Conservation (phyloP, 2,797 vertebrate genomes). For the Lophius americanus region DNA sequence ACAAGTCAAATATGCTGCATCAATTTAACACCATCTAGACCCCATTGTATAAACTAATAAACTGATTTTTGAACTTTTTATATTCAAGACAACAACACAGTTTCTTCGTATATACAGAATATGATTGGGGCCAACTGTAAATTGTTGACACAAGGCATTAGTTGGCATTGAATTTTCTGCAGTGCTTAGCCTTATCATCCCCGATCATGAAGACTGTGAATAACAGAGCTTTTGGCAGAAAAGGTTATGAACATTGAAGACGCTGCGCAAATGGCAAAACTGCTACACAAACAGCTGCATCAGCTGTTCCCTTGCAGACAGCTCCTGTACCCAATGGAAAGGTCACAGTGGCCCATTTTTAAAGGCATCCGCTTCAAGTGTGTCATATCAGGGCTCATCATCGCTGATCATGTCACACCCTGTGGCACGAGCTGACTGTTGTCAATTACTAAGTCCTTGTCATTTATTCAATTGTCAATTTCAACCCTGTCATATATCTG, state of each 20-base stretch:
- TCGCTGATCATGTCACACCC: constrained; percentile 74
- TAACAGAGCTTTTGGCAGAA: constrained; percentile 70
- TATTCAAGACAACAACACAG: constrained; percentile 25
- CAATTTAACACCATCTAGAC: constrained; percentile 45
- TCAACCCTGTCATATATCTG: constrained; percentile 39
- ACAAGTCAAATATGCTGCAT: constrained; percentile 43
- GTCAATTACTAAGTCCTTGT: constrained; percentile 75
- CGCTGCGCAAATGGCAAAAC: constrained; percentile 66
- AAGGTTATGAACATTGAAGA: constrained; percentile 71
- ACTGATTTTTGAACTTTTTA: background rate
- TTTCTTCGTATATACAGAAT: constrained; percentile 17
- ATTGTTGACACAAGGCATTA: constrained; percentile 44
- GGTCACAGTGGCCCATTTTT: constrained; percentile 71
- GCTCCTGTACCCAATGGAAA: constrained; percentile 73
- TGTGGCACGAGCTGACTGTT: constrained; percentile 67
- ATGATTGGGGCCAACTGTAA: constrained; percentile 17
- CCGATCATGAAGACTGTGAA: constrained; percentile 56
- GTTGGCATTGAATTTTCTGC: constrained; percentile 42
- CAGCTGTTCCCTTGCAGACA: constrained; percentile 71
- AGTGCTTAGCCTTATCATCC: constrained; percentile 43
- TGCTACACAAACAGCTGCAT: constrained; percentile 70
- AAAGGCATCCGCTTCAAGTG: constrained; percentile 63
- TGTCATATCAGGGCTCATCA: constrained; percentile 73
- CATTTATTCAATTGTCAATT: constrained; percentile 68
- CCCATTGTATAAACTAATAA: constrained; percentile 44